These are phyloP conservation scores for Cheirogaleus medius DNA, from an alignment of 2,113 vertebrate genomes.

Conservation along the genomic window DNA sequence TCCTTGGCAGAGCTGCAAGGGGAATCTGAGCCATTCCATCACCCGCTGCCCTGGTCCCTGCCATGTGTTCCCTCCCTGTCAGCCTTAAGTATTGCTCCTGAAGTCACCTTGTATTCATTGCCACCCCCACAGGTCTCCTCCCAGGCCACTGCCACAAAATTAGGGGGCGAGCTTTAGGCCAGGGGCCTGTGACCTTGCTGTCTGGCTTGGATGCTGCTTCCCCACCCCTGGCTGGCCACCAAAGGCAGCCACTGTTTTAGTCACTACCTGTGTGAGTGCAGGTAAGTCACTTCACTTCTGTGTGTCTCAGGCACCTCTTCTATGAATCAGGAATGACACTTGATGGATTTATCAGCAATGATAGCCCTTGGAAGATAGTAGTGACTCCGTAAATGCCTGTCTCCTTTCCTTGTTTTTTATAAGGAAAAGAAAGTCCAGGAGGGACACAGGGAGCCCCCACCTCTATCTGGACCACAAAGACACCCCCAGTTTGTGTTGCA, in stretches of 20 bases:
- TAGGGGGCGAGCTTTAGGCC: neutral
- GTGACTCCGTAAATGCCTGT: neutral
- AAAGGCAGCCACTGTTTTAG: neutral
- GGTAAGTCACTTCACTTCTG: neutral
- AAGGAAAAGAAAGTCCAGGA: neutral
- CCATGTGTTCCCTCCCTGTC: neutral
- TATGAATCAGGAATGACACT: neutral
- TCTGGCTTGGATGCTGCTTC: neutral
- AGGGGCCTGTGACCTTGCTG: neutral
- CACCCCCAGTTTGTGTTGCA: neutral
- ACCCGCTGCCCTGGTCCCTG: neutral
- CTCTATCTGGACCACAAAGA: neutral
- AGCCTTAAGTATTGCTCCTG: neutral
- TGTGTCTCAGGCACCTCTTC: neutral
- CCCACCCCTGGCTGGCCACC: neutral
- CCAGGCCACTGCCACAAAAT: neutral
- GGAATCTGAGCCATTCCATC: neutral
- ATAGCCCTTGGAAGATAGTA: neutral
- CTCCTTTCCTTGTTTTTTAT: neutral
- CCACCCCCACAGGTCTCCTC: neutral
- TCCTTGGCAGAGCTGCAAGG: neutral
- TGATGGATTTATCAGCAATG: neutral
- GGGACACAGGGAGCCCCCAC: fast-evolving
- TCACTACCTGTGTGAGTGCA: neutral
- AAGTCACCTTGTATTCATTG: neutral